Evolutionary conservation across 2,113 vertebrate genomes (phyloP).

Genomic region (Cyphomyrus plagiostoma): DNA sequence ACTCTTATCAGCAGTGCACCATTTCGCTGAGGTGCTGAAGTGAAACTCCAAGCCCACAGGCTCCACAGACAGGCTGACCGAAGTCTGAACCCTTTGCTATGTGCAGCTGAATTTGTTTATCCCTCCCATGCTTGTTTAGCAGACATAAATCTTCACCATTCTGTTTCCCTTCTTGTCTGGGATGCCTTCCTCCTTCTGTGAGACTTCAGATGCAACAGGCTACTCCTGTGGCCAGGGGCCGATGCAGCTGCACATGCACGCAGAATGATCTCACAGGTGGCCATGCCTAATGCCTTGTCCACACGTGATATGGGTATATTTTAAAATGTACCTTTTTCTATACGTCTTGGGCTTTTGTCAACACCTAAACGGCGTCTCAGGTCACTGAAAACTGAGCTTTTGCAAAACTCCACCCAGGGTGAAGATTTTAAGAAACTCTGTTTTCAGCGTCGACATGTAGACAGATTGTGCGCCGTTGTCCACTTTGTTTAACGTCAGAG

Average conservation of each 20-base stretch:
- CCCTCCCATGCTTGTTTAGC: constrained; percentile 27
- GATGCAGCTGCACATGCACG: background rate
- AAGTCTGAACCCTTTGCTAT: constrained; percentile 25
- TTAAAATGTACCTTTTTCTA: too few species aligned
- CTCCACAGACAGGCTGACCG: constrained; percentile 19
- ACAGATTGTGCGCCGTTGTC: too few species aligned
- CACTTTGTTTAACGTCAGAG: too few species aligned
- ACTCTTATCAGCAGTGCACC: background rate
- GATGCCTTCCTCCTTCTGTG: background rate
- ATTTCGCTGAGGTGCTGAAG: background rate
- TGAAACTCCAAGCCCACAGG: background rate
- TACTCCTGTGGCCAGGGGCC: background rate
- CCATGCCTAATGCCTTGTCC: background rate
- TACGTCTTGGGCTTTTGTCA: too few species aligned
- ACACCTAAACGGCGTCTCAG: too few species aligned
- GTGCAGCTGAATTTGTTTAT: constrained; percentile 28
- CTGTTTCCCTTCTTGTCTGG: constrained; percentile 12
- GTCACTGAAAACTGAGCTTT: too few species aligned
- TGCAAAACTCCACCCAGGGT: too few species aligned
- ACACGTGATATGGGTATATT: too few species aligned
- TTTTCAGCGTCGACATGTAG: too few species aligned
- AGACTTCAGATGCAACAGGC: background rate
- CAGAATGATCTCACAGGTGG: background rate
- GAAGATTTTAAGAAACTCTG: too few species aligned
- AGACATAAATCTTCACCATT: constrained; percentile 30